These are phyloP conservation scores for Podarcis siculus DNA, from an alignment of 2,797 vertebrate species.

Conservation along the genomic window DNA sequence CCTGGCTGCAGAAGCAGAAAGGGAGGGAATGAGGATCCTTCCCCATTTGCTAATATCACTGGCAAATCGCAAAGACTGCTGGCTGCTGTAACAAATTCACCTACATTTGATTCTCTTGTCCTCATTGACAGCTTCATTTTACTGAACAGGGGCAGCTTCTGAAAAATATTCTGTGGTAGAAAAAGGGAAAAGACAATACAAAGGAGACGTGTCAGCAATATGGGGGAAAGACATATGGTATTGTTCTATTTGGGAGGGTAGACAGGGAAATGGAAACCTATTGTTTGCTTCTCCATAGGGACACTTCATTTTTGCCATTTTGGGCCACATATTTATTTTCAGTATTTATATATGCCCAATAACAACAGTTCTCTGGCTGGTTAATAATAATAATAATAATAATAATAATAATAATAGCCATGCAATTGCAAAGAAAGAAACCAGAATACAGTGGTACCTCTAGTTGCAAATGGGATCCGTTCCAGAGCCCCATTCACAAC, in stretches of 20 bases:
- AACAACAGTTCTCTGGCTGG: too few species aligned
- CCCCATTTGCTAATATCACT: conserved; percentile 18
- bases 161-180: not conserved
- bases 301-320: not conserved
- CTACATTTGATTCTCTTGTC: conserved; percentile 28
- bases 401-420: too few species aligned
- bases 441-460: too few species aligned
- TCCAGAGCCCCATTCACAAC: too few species aligned
- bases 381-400: too few species aligned
- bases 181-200: not conserved
- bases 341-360: not conserved
- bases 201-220: not conserved
- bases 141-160: conserved; percentile 16
- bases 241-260: not conserved
- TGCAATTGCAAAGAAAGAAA: too few species aligned
- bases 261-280: not conserved
- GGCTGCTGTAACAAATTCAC: conserved; percentile 43
- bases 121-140: conserved; percentile 1
- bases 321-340: not conserved
- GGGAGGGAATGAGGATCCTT: conserved; percentile 4
- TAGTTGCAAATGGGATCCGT: too few species aligned
- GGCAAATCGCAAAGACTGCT: conserved; percentile 41
- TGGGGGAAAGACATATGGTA: not conserved
- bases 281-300: not conserved
- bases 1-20: conserved; percentile 29